phyloP scores from a whole-genome alignment of 2,888 invertebrate genomes.

The Carabus problematicus region DNA sequence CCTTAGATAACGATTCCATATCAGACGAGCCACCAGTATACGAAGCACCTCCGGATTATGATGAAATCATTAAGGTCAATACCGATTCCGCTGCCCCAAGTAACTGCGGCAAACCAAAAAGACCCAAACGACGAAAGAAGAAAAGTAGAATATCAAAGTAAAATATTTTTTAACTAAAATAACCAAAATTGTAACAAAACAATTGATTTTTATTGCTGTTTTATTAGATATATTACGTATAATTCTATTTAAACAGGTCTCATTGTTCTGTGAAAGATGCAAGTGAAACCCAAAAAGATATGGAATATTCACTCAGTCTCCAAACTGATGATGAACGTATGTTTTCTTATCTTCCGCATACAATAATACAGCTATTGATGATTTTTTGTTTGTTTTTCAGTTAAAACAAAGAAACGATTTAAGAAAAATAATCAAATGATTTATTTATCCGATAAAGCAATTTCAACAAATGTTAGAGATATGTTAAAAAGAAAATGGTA shows the following conservation, averaged over 20 bases:
- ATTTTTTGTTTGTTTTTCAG: conserved; percentile 12
- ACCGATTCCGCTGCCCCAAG: background rate
- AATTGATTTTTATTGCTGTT: too few species aligned
- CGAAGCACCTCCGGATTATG: conserved; percentile 76
- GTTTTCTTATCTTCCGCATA: too few species aligned
- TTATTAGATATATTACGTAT: too few species aligned
- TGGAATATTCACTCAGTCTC: too few species aligned
- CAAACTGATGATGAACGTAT: too few species aligned
- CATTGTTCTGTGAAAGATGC: too few species aligned
- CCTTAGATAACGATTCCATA: conserved; percentile 57
- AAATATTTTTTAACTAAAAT: background rate
- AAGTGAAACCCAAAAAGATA: too few species aligned
- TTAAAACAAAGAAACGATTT: conserved; percentile 19
- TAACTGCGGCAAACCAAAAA: conserved; percentile 7
- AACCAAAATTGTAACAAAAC: background rate
- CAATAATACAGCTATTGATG: background rate
- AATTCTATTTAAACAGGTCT: too few species aligned
- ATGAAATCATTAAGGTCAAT: conserved; percentile 68
- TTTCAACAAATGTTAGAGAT: conserved; percentile 29
- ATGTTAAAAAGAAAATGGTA: conserved; percentile 34
- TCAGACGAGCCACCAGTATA: conserved; percentile 72
- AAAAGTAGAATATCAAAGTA: conserved; percentile 7
- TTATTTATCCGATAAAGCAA: conserved; percentile 37
- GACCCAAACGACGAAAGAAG: conserved; percentile 13
- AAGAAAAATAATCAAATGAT: conserved; percentile 26